A percentile compares a stretch with the other conserved stretches of the same genome.
phyloP scores from a whole-genome alignment of 1,140 invertebrate species.

The Centruroides sculpturatus region DNA sequence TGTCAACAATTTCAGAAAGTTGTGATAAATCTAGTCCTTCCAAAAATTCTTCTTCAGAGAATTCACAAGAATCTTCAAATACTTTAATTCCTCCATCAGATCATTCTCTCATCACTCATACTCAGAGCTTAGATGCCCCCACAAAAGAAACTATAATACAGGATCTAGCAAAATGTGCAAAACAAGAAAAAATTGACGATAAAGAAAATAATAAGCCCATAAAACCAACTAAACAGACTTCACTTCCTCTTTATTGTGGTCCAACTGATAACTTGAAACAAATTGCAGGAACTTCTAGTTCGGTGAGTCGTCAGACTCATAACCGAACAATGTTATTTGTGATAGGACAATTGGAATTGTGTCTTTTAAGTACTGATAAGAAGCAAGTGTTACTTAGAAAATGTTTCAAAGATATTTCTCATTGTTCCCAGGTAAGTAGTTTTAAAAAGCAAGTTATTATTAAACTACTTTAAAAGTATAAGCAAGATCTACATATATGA shows the following conservation, averaged over 20 bases:
- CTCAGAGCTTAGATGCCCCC: slow-evolving; percentile 18
- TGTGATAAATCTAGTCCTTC: too few relatives aligned
- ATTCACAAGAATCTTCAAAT: too few relatives aligned
- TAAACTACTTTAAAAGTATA: too few relatives aligned
- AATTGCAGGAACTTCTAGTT: slow-evolving; percentile 3
- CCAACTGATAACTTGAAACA: slow-evolving; percentile 1
- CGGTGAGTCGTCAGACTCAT: slow-evolving; percentile 28
- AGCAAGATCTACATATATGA: too few relatives aligned
- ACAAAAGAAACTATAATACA: slow-evolving; percentile 10
- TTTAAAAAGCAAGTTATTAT: too few relatives aligned
- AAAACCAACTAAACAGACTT: slow-evolving; percentile 9
- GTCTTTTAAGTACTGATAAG: slow-evolving; percentile 78
- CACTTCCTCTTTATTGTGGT: slow-evolving; percentile 10
- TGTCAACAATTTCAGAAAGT: too few relatives aligned
- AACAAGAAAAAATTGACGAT: background rate
- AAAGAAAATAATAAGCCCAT: background rate
- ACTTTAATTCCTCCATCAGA: too few relatives aligned
- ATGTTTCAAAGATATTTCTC: slow-evolving; percentile 70
- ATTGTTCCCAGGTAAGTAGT: slow-evolving; percentile 54
- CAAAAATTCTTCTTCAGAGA: too few relatives aligned
- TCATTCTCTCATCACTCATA: slow-evolving; percentile 16
- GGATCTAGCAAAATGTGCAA: slow-evolving; percentile 4
- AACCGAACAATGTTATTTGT: slow-evolving; percentile 83
- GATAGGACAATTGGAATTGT: slow-evolving; percentile 67
- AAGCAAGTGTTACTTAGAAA: slow-evolving; percentile 78